phyloP scores from a whole-genome alignment of 2,888 invertebrate genomes.

The Gasteruption jaculator region DNA sequence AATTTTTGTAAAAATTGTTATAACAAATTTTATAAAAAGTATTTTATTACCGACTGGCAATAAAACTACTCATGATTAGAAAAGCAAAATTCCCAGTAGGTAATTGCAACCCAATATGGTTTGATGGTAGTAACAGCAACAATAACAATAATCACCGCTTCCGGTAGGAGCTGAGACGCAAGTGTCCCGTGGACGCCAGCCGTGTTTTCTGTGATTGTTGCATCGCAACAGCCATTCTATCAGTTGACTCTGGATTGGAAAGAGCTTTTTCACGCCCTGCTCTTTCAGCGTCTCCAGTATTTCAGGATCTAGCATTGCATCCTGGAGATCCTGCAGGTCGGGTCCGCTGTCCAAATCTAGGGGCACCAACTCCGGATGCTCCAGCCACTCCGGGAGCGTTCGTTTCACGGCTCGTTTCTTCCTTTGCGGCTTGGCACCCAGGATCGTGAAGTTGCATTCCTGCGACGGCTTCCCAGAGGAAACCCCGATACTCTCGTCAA shows the following conservation, averaged over 20 bases:
- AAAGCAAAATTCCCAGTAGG: no score
- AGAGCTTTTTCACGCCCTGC: slow-evolving; percentile 72
- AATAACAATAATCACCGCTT: slow-evolving; percentile 63
- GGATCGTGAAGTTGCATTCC: slow-evolving; percentile 46
- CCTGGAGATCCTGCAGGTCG: slow-evolving; percentile 52
- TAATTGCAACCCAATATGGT: no score
- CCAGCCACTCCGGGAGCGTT: slow-evolving; percentile 83
- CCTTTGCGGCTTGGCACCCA: slow-evolving; percentile 45
- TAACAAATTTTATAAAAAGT: no score
- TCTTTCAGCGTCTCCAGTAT: slow-evolving; percentile 62
- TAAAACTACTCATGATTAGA: no score
- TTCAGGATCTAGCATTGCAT: slow-evolving; percentile 59
- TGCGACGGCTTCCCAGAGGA: no score
- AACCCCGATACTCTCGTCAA: no score
- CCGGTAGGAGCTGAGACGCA: slow-evolving; percentile 98
- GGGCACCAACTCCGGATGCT: slow-evolving; percentile 74
- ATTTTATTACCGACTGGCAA: no score
- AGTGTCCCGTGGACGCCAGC: slow-evolving; percentile 76
- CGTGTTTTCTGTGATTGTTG: slow-evolving; percentile 57
- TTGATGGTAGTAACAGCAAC: no score
- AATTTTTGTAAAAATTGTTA: no score
- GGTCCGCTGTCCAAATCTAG: slow-evolving; percentile 60
- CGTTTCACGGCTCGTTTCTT: slow-evolving; percentile 58
- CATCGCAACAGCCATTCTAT: slow-evolving; percentile 72
- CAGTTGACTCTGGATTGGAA: slow-evolving; percentile 79